Base-by-base conservation (phyloP, 2,888 invertebrate species). In the Gnatocerus cornutus region DNA sequence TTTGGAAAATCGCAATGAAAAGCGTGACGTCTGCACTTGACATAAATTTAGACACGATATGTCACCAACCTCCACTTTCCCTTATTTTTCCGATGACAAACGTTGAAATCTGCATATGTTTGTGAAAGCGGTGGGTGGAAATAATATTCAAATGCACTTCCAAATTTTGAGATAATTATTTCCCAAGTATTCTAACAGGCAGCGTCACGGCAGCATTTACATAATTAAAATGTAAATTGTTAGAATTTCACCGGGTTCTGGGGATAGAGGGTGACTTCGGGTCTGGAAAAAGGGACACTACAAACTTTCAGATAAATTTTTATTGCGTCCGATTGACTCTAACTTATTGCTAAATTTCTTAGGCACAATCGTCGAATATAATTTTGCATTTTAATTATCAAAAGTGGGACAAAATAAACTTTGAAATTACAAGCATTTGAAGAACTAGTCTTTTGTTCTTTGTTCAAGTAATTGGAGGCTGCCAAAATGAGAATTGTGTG, bases 171-270 rank as follows among this genome's bases (percentile, higher is more conserved):
- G 14, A 33, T 33, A 53, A 53, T 53, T 33, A 33, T 53, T 53
- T 53, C 13, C 12, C 5, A 53, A 16, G 16, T 46, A 16, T 46
- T 16, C 46, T 13, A 16, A 16, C 29, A 50, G 13, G 16, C 33
- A 33, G 33, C 37, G 50, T 14, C 37, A n/a, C 55, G 8, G 27
- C 33, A 8, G 5, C 37, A 13, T 56, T 56, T 56, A 13, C 55
- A 37, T 39, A 56, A 56, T 56, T 41, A 56, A 56, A 56, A 56
- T 56, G 56, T 13, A 53, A 53, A 33, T 50, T 37, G 53, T 53
- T 14, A 53, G 53, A 53, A 14, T 53, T 53, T 50, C 50, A 29
- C 14, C 46, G 8, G 46, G 5, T 16, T 7, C 46, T 46, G 13
- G n/a, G n/a, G n/a, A 21, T 21, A 4, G 21, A 21, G 21, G 21